phyloP scores from a whole-genome alignment of 2,113 vertebrate genomes.

The Poicephalus meyeri region DNA sequence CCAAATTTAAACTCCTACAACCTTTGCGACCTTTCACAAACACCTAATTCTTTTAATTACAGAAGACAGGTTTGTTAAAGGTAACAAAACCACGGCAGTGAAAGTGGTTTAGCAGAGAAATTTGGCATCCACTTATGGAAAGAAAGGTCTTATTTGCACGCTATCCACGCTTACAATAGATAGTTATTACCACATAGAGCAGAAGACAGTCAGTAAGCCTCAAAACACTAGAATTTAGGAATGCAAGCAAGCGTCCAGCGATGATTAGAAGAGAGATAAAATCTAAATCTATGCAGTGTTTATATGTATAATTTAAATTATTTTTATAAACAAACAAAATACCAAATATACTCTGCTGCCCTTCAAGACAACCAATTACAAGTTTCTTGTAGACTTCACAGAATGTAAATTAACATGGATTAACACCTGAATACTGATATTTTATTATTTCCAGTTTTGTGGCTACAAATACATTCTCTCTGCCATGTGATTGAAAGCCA shows the following conservation, averaged over 20 bases:
- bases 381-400: conserved; percentile 39
- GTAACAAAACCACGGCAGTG: not conserved
- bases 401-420: conserved; percentile 36
- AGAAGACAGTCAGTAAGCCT: not conserved
- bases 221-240: not conserved
- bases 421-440: conserved; percentile 55
- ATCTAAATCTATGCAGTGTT: not conserved
- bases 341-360: conserved; percentile 22
- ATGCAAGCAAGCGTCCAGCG: not conserved
- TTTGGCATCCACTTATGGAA: not conserved
- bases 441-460: conserved; percentile 35
- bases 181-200: not conserved
- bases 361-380: conserved; percentile 54
- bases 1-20: not conserved
- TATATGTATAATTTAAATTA: conserved; percentile 45
- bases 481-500: conserved; percentile 21
- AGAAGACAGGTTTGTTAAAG: not conserved
- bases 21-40: not conserved
- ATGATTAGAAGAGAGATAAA: conserved; percentile 1
- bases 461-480: conserved; percentile 6
- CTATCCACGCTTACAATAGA: not conserved
- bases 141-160: not conserved
- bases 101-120: not conserved
- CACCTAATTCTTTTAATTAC: not conserved
- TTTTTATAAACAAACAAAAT: conserved; percentile 49